Percentiles rank a stretch among this genome's conserved stretches.
phyloP scores from a whole-genome alignment of 2,113 vertebrate genomes.

The Lophius piscatorius region DNA sequence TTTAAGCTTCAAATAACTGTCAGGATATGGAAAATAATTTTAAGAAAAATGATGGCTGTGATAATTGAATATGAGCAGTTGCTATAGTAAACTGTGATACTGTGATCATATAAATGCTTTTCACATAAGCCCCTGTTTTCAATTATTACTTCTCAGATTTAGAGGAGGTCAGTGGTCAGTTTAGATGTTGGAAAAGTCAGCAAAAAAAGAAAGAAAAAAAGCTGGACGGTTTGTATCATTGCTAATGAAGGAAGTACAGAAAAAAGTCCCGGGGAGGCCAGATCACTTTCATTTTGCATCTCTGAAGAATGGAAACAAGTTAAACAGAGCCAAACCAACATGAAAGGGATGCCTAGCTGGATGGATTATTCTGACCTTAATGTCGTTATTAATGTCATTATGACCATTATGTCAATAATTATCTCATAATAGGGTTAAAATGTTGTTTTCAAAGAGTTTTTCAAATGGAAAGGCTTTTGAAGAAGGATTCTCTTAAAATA shows the following conservation, averaged over 20 bases:
- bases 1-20: too few relatives aligned
- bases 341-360: slow-evolving; percentile 16
- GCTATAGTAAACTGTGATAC: slow-evolving; percentile 28
- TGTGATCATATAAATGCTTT: slow-evolving; percentile 4
- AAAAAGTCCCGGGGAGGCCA: slow-evolving; percentile 35
- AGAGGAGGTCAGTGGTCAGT: slow-evolving; percentile 3
- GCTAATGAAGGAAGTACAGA: slow-evolving; percentile 16
- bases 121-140: not conserved
- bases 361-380: slow-evolving; percentile 56
- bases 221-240: slow-evolving; percentile 32
- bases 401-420: too few relatives aligned
- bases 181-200: slow-evolving; percentile 9
- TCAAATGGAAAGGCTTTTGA: too few relatives aligned
- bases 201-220: too few relatives aligned
- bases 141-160: slow-evolving; percentile 28
- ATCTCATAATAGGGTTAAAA: slow-evolving; percentile 56
- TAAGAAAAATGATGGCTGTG: not conserved
- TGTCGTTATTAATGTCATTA: too few relatives aligned
- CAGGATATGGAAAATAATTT: too few relatives aligned
- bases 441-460: slow-evolving; percentile 47
- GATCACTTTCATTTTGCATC: slow-evolving; percentile 63
- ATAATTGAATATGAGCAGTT: slow-evolving; percentile 15
- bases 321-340: slow-evolving; percentile 55
- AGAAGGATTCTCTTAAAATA: slow-evolving; percentile 34
- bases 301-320: slow-evolving; percentile 59